Base-by-base conservation (phyloP, 2,113 vertebrate genomes). In the Psettodes erumei region DNA sequence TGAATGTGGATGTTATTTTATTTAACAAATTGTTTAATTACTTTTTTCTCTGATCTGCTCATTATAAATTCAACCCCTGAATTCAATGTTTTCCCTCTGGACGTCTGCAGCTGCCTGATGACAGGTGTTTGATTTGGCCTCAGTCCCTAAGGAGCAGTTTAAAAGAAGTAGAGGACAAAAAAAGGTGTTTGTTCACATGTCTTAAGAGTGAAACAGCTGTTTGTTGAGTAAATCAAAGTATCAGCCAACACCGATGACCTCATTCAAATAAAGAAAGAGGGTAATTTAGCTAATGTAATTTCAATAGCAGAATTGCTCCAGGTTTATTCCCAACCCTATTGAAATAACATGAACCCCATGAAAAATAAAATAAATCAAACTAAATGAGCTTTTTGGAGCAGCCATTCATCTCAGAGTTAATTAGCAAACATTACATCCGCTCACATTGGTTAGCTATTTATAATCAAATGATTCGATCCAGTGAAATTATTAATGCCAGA, bases 381-480 rank as follows among this genome's bases (percentile, higher is more conserved):
- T 56, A 48, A 82, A 86, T 69, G 3, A 82, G 72, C 32, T 82
- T 62, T 38, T 38, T 30, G 32, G 21, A 83, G 55, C 1, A 27
- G 53, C 45, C 42, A 28, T 89, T 86, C 53, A 54, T 84, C 86
- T 80, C 72, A 6, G 19, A 55, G 18, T 63, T 86, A 79, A 88
- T 90, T 82, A 78, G 79, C 78, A 75, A 75, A 71, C 71, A 71
- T 69, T 71, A 54, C 51, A 37, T 43, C 66, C 13, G 5, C 75
- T 79, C 43, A 64, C 33, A 21, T 18, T 58, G 40, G 50, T 30
- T 23, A 82, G 72, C 79, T 38, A 61, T 81, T 83, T 55, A 73
- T 76, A 84, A 81, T 74, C 25, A 47, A 75, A 77, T 53, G 77
- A 81, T 79, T 78, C 63, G 78, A 63, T 82, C 59, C 53, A 3